Conservation (phyloP, 1,140 invertebrate genomes). For the Lepeophtheirus salmonis region DNA sequence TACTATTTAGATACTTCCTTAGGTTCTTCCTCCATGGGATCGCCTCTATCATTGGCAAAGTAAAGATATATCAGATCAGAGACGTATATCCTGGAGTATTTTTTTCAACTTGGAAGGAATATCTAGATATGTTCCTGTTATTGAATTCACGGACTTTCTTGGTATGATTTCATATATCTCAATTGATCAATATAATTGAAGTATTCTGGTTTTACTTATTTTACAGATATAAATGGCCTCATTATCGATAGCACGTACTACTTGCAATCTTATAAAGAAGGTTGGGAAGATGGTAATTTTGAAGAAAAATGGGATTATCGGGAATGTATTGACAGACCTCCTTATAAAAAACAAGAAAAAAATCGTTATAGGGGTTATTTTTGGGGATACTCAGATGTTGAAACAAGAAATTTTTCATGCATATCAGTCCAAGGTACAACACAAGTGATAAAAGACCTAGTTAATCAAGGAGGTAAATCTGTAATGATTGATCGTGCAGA, state of each 20-base stretch:
- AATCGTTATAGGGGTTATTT: slow-evolving; percentile 32
- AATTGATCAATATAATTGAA: background rate
- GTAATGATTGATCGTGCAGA: slow-evolving; percentile 71
- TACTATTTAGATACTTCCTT: background rate
- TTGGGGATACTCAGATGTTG: slow-evolving; percentile 44
- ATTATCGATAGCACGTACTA: slow-evolving; percentile 54
- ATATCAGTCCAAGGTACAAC: slow-evolving; percentile 63
- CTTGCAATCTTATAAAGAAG: slow-evolving; percentile 65
- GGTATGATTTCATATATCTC: slow-evolving; percentile 30
- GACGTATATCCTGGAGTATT: slow-evolving; percentile 17
- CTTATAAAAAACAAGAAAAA: slow-evolving; percentile 23
- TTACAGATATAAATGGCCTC: slow-evolving; percentile 6
- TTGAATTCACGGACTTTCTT: slow-evolving; percentile 69
- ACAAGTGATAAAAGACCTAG: slow-evolving; percentile 32
- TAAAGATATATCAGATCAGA: slow-evolving; percentile 30
- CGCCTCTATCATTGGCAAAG: slow-evolving; percentile 73
- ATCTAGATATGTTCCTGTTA: slow-evolving; percentile 54
- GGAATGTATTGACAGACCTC: slow-evolving; percentile 29
- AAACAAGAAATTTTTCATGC: slow-evolving; percentile 37
- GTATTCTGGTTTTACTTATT: background rate
- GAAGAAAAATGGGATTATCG: slow-evolving; percentile 54
- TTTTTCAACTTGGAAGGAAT: slow-evolving; percentile 76
- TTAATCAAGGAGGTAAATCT: slow-evolving; percentile 30
- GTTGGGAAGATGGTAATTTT: slow-evolving; percentile 58
- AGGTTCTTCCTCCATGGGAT: slow-evolving; percentile 73